Percentiles rank a stretch among this genome's conserved stretches.
phyloP scores from a whole-genome alignment of 2,888 invertebrate genomes.

The Linnaemya tessellans region DNA sequence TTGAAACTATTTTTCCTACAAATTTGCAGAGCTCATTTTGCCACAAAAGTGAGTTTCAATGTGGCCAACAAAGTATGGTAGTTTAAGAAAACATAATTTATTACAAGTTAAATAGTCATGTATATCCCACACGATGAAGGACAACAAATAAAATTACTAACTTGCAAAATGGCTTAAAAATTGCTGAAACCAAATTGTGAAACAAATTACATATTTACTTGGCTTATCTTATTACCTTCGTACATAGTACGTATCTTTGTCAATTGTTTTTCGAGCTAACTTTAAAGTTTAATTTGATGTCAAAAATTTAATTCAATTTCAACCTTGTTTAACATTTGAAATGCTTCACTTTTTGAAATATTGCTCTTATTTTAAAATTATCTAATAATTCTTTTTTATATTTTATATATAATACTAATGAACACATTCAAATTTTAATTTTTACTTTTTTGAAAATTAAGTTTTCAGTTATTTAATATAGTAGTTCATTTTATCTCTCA shows the following conservation, averaged over 20 bases:
- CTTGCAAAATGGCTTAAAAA: background rate
- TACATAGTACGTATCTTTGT: background rate
- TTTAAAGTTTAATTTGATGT: constrained; percentile 15
- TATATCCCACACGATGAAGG: background rate
- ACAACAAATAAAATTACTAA: no score
- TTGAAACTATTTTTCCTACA: no score
- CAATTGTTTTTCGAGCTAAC: background rate
- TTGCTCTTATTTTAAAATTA: constrained; percentile 68
- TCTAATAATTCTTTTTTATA: constrained; percentile 65
- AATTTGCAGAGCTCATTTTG: no score
- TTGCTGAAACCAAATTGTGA: background rate
- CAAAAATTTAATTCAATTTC: background rate
- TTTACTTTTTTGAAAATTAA: constrained; percentile 55
- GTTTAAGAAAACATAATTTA: no score
- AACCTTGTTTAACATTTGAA: constrained; percentile 75
- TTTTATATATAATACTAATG: constrained; percentile 80
- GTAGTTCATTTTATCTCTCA: constrained; percentile 31
- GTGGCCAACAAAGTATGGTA: no score
- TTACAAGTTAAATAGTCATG: background rate
- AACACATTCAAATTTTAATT: constrained; percentile 78
- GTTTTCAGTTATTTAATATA: constrained; percentile 49
- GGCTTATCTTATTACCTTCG: background rate
- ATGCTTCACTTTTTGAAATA: constrained; percentile 75
- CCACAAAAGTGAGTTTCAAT: no score
- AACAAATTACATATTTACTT: background rate